Evolutionary conservation across 2,113 vertebrate genomes (phyloP).

Genomic region (Brachirus orientalis): DNA sequence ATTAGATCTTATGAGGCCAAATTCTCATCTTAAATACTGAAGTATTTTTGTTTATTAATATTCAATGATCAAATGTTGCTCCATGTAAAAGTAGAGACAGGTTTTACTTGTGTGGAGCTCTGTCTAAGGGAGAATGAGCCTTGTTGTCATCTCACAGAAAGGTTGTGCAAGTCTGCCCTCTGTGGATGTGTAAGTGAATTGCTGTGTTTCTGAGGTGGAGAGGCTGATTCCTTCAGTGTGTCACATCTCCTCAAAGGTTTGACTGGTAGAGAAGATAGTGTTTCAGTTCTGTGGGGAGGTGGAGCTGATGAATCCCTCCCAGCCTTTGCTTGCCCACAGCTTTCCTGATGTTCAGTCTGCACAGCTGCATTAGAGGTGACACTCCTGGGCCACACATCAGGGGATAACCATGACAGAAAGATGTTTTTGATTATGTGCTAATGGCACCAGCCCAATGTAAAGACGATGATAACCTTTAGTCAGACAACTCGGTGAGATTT

Average conservation of each 20-base stretch:
- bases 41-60: not conserved
- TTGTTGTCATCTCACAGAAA: not conserved
- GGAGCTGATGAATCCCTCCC: slow-evolving; percentile 77
- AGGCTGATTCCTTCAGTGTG: not conserved
- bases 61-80: not conserved
- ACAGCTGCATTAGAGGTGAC: slow-evolving; percentile 84
- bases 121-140: not conserved
- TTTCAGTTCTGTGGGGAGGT: slow-evolving; percentile 84
- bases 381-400: slow-evolving; percentile 74
- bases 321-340: slow-evolving; percentile 82
- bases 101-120: too few relatives aligned
- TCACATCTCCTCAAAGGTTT: slow-evolving; percentile 16
- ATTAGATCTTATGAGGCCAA: slow-evolving; percentile 1
- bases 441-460: not conserved
- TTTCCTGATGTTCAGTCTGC: slow-evolving; percentile 85
- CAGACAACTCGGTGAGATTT: not conserved
- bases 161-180: slow-evolving; percentile 61
- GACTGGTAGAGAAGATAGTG: slow-evolving; percentile 84
- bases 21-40: too few relatives aligned
- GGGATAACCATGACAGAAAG: slow-evolving; percentile 31
- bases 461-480: not conserved
- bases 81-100: not conserved
- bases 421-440: slow-evolving; percentile 31
- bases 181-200: slow-evolving; percentile 29
- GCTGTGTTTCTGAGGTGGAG: not conserved